Base-by-base conservation (phyloP, 2,888 invertebrate genomes). In the Labia minor region DNA sequence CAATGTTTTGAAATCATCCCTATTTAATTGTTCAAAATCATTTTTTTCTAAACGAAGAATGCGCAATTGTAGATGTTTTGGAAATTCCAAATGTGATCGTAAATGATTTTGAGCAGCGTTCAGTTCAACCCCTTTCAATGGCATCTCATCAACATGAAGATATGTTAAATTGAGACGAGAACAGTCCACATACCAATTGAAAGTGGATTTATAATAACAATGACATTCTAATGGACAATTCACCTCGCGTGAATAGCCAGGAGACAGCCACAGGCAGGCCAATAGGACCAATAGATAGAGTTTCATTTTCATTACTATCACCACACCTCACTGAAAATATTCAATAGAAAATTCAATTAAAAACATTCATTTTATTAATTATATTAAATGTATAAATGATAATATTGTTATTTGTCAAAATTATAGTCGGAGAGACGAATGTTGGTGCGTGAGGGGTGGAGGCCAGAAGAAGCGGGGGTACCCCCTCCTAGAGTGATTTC, bases 151-250 rank as follows among this genome's bases (percentile, higher is more conserved):
- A 73, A 85, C 84, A 0, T 87, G 87, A 21, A 88, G 83, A 69
- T 81, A 81, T 0, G 87, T 87, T 67, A 88, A 80, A 77, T 87
- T 87, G 77, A 86, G 87, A 73, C 87, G 86, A 0, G 88, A 88
- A 73, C 88, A 88, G 74, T 88, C 88, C 1, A 87, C 87, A 72
- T 88, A 87, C 87, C 87, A 88, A 78, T 88, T 87, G n/a, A n/a
- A n/a, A n/a, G n/a, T n/a, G 73, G 87, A 84, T 69, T 87, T 82
- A 77, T 87, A 88, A 79, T 88, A 86, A 73, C 88, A 88, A 74
- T 87, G 86, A 74, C 88, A 88, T 72, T 87, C 87, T 21, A 65
- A 68, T 0, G 88, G 88, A 72, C 88, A 88, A 74, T 86, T 85
- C 73, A 85, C 77, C 73, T 87, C 86, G 71, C 83, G 81, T 72